Base-by-base conservation (phyloP, 92 coral and sea anemone genomes). In the Porites evermanni region DNA sequence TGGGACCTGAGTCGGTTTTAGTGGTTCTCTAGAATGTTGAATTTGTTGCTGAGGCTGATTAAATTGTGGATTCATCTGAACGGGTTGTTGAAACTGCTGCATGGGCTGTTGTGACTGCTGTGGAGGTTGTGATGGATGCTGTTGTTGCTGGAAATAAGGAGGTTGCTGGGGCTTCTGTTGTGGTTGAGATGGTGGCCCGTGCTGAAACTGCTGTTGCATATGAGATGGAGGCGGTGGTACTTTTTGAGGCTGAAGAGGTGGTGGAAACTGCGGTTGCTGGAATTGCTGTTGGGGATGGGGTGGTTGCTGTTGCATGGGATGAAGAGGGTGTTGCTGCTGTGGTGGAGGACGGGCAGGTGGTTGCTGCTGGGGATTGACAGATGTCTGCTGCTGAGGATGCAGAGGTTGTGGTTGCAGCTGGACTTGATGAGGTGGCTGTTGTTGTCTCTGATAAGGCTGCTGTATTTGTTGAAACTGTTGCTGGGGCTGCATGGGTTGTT, bases 71-170 rank as follows among this genome's bases (percentile, higher is more conserved):
- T 89, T 88, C 65, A 67, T 20, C 72, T 79, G 86, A 26, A 52
- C 68, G 32, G 86, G 87, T 53, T 90, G 77, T 80, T 73, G 70
- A 19, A 78, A 72, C 24, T 82, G 95, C 72, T 81, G 91, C 72
- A 60, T 77, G 76, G 91, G 75, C 63, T 63, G 91, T 20, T 65
- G 89, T 61, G 68, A 80, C 51, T 74, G 95, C 72, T 88, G 94
- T 29, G 79, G 87, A 12, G 88, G 89, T 71, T 67, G 89, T 64
- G 73, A 65, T 11, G 76, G 79, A n/a, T 78, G 89, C 14, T 74
- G 80, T 44, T 19, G 69, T 88, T 38, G 47, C 47, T 38, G 47
- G 47, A 38, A 38, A 38, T 38, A 38, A 38, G 47, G 47, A 38
- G 47, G 47, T 38, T 38, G 47, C 47, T 38, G 47, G 47, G 47